These are phyloP conservation scores for Micromussa lordhowensis DNA, from an alignment of 92 coral and sea anemone genomes.

Conservation along the genomic window DNA sequence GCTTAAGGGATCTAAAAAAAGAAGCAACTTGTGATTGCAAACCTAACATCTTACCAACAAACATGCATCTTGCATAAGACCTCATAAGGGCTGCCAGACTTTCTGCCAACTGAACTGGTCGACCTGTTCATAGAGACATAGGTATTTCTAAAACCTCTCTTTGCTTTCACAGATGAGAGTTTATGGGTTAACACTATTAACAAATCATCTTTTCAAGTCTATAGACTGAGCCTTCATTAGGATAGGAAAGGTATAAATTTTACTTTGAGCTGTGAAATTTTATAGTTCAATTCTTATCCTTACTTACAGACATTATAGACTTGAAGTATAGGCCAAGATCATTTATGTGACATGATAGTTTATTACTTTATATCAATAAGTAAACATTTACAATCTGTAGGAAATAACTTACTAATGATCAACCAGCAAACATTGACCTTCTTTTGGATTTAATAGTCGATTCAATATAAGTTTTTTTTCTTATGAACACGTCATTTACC, in stretches of 20 bases:
- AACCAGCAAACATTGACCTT: not conserved
- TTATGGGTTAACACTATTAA: too few species aligned
- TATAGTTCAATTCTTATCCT: not conserved
- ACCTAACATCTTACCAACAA: conserved; percentile 74
- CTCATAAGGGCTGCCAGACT: conserved; percentile 73
- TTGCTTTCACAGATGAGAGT: too few species aligned
- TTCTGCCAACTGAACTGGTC: conserved; percentile 41
- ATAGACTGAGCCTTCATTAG: not conserved
- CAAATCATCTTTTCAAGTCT: not conserved
- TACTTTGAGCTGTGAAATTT: not conserved
- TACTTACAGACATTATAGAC: not conserved
- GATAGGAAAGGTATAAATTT: not conserved
- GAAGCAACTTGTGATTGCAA: not conserved
- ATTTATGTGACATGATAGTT: too few species aligned
- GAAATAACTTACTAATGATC: not conserved
- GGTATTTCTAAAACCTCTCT: too few species aligned
- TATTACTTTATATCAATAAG: too few species aligned
- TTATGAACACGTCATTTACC: conserved; percentile 40
- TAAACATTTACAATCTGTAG: not conserved
- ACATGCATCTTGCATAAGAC: conserved; percentile 73
- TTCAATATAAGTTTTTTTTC: not conserved
- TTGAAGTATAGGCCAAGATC: too few species aligned
- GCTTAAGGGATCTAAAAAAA: not conserved
- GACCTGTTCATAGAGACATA: conserved; percentile 11
- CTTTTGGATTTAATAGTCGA: too few species aligned